phyloP scores from a whole-genome alignment of 2,113 vertebrate genomes.

The Plectropomus leopardus region DNA sequence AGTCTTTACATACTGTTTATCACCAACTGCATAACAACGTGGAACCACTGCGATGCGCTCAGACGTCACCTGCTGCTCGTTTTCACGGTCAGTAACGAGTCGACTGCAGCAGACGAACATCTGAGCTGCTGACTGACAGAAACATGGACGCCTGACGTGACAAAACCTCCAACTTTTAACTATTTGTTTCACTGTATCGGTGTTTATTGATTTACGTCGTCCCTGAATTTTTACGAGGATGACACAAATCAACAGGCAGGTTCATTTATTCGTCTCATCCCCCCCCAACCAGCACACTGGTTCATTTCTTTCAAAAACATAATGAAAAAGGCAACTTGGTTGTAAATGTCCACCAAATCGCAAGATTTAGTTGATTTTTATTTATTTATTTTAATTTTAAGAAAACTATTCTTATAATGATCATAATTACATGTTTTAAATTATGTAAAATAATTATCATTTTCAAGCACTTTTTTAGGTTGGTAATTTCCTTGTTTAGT shows the following conservation, averaged over 20 bases:
- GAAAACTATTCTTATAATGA: no score
- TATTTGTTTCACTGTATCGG: neutral
- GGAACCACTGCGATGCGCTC: constrained; percentile 16
- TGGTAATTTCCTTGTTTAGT: no score
- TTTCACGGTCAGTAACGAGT: neutral
- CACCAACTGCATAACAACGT: constrained; percentile 32
- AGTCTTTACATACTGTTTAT: neutral
- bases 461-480: no score
- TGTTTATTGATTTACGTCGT: neutral
- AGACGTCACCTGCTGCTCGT: neutral
- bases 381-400: no score
- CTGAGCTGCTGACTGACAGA: neutral
- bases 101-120: neutral
- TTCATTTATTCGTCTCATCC: neutral
- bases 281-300: no score
- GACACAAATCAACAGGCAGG: neutral
- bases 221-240: neutral
- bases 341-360: no score
- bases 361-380: no score
- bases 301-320: no score
- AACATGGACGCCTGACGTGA: neutral
- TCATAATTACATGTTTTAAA: no score
- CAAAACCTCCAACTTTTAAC: neutral
- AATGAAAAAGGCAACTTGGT: no score
- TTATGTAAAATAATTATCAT: no score